Conservation (phyloP, 1,140 invertebrate species). For the Gryon sp. region DNA sequence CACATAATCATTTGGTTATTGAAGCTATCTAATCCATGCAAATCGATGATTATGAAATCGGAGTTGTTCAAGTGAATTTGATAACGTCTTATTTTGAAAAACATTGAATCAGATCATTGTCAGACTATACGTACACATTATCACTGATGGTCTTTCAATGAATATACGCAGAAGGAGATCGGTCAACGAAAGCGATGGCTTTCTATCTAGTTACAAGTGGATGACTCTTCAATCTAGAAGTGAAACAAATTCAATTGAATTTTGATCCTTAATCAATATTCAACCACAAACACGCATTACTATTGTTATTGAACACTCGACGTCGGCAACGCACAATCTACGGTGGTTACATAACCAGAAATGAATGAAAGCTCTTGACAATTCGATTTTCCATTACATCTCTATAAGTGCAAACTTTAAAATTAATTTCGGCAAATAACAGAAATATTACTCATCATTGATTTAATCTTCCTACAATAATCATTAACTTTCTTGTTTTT, state of each 20-base stretch:
- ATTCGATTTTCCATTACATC: constrained; percentile 39
- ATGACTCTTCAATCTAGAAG: constrained; percentile 48
- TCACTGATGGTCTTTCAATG: constrained; percentile 42
- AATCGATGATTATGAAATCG: too few species aligned
- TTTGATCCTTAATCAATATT: constrained; percentile 62
- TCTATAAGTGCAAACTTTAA: constrained; percentile 11
- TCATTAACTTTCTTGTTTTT: too few species aligned
- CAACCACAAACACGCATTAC: constrained; percentile 58
- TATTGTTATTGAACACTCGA: constrained; percentile 46
- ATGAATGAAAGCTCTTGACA: constrained; percentile 37
- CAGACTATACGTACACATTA: constrained; percentile 35
- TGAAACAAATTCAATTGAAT: constrained; percentile 59
- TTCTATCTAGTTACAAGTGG: constrained; percentile 48
- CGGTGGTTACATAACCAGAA: constrained; percentile 46
- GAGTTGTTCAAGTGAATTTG: neutral
- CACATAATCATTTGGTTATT: too few species aligned
- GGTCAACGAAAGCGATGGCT: constrained; percentile 44
- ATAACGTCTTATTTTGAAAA: constrained; percentile 28
- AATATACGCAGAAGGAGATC: constrained; percentile 28
- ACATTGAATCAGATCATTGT: constrained; percentile 14
- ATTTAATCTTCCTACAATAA: neutral
- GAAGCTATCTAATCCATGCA: too few species aligned
- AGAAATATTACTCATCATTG: constrained; percentile 20
- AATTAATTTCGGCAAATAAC: constrained; percentile 32
- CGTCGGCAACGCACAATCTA: constrained; percentile 49